These are phyloP conservation scores for Ctenoplectra terminalis DNA, from an alignment of 1,140 invertebrate species.

Conservation along the genomic window DNA sequence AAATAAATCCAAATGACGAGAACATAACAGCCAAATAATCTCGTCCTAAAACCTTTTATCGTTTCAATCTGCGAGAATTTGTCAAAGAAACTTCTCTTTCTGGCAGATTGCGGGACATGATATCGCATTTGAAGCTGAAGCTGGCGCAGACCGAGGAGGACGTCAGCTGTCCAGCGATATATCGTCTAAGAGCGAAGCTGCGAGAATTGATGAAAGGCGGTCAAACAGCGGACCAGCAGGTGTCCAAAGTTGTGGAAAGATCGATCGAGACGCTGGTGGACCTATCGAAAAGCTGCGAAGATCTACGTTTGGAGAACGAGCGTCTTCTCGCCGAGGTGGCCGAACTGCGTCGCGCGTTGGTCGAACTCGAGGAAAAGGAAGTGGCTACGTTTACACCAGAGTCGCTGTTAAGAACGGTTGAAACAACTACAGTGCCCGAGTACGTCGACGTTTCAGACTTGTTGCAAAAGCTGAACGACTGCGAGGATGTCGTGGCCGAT, in stretches of 20 bases:
- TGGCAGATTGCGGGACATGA: constrained; percentile 70
- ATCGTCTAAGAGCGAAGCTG: constrained; percentile 75
- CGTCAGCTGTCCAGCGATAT: constrained; percentile 72
- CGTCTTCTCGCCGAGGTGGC: constrained; percentile 57
- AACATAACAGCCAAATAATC: too few species aligned
- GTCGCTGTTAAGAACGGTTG: background rate
- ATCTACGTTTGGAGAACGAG: constrained; percentile 70
- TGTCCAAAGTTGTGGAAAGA: constrained; percentile 66
- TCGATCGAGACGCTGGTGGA: constrained; percentile 72
- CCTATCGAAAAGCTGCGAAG: constrained; percentile 67
- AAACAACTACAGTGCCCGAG: constrained; percentile 20
- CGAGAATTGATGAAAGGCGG: constrained; percentile 72
- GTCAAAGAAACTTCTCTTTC: too few species aligned
- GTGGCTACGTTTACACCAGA: too few species aligned
- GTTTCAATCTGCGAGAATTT: too few species aligned
- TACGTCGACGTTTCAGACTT: constrained; percentile 39
- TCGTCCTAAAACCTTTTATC: too few species aligned
- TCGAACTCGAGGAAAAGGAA: constrained; percentile 19
- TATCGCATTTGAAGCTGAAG: constrained; percentile 67
- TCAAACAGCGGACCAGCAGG: constrained; percentile 65
- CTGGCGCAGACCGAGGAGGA: constrained; percentile 72
- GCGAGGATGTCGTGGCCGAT: constrained; percentile 54
- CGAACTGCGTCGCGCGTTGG: constrained; percentile 38
- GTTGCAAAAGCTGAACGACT: constrained; percentile 46
- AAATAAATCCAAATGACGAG: too few species aligned